Evolutionary conservation across 1,140 invertebrate genomes (phyloP).

Genomic region (Drosophila chauvacae): DNA sequence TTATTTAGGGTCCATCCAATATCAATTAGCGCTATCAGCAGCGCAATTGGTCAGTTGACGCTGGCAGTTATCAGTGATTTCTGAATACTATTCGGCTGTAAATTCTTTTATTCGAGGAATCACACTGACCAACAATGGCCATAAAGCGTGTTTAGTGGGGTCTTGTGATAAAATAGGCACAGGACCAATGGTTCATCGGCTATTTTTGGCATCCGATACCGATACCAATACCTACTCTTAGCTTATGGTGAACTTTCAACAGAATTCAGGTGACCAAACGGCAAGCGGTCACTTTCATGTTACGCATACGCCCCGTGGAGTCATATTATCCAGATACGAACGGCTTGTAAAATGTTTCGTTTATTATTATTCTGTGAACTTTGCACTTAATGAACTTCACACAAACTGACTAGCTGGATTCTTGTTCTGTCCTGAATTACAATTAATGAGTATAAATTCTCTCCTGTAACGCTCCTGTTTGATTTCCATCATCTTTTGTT

Average conservation of each 20-base stretch:
- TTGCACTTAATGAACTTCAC: constrained; percentile 64
- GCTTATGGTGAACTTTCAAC: constrained; percentile 46
- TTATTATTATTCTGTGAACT: constrained; percentile 45
- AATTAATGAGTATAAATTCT: constrained; percentile 76
- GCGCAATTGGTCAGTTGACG: constrained; percentile 57
- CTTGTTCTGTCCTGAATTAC: constrained; percentile 43
- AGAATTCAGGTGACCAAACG: constrained; percentile 1
- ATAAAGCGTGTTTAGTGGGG: constrained; percentile 19
- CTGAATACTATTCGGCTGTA: constrained; percentile 44
- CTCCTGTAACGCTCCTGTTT: constrained; percentile 42
- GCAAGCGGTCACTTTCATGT: constrained; percentile 46
- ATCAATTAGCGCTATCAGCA: constrained; percentile 55
- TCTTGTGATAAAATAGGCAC: constrained; percentile 39
- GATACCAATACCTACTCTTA: constrained; percentile 1
- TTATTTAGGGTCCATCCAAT: constrained; percentile 50
- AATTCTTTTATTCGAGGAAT: constrained; percentile 50
- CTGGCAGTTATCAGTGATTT: constrained; percentile 61
- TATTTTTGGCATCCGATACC: constrained; percentile 51
- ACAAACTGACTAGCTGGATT: constrained; percentile 67
- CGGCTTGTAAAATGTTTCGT: constrained; percentile 58
- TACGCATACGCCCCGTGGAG: constrained; percentile 26
- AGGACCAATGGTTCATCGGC: constrained; percentile 35
- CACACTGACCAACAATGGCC: constrained; percentile 50
- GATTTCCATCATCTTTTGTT: constrained; percentile 17
- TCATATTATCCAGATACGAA: constrained; percentile 1